These are phyloP conservation scores for Pachycephus smyrnensis DNA, from an alignment of 2,888 invertebrate genomes.

Conservation along the genomic window DNA sequence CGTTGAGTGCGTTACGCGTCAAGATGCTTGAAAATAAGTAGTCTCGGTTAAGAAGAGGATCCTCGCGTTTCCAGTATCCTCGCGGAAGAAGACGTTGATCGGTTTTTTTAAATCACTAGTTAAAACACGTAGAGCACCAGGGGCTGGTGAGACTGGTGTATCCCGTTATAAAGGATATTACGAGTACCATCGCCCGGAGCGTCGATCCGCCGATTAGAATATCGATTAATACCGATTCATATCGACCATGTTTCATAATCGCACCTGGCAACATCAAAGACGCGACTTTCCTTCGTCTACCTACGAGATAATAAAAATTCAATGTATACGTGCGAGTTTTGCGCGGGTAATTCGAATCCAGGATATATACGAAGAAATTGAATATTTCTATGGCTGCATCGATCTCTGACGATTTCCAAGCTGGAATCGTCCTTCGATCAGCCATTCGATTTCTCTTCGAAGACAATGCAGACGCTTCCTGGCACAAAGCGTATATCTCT, in stretches of 20 bases:
- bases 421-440: background rate
- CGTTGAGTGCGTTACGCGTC: background rate
- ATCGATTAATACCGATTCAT: slow-evolving; percentile 56
- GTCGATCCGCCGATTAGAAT: slow-evolving; percentile 56
- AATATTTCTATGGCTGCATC: background rate
- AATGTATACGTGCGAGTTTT: background rate
- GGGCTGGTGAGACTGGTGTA: slow-evolving; percentile 21
- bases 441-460: background rate
- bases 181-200: slow-evolving; percentile 50
- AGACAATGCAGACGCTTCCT: background rate
- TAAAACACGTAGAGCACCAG: slow-evolving; percentile 9
- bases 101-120: background rate
- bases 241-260: slow-evolving; percentile 24
- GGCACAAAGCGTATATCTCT: background rate
- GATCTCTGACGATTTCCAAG: background rate
- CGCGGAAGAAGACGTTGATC: slow-evolving; percentile 60
- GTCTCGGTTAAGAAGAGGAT: slow-evolving; percentile 9
- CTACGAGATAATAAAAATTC: no score
- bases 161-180: slow-evolving; percentile 58
- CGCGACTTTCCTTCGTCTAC: background rate
- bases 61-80: slow-evolving; percentile 66
- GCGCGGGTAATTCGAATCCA: background rate
- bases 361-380: background rate
- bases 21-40: background rate
- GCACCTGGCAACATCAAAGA: slow-evolving; percentile 11